Percentiles rank a stretch among this genome's conserved stretches.
phyloP scores from a whole-genome alignment of 2,113 vertebrate genomes.

The Gymnogyps californianus region DNA sequence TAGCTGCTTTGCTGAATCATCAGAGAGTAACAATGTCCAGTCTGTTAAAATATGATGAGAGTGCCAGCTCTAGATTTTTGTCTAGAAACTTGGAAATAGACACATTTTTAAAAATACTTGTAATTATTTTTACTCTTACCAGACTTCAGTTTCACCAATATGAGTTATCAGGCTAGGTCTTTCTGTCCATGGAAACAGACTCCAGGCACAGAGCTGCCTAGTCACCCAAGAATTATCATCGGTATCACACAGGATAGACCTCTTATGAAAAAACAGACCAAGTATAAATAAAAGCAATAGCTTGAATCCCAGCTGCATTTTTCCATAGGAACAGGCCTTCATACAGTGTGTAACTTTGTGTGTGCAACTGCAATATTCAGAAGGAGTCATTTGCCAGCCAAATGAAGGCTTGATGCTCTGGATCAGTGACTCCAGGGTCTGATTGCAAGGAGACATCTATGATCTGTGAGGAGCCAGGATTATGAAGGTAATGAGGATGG shows the following conservation, averaged over 20 bases:
- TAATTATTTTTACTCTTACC: neutral
- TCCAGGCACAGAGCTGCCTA: neutral
- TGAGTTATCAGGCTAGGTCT: neutral
- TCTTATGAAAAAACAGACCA: neutral
- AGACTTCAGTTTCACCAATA: neutral
- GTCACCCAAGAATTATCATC: neutral
- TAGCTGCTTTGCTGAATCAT: neutral
- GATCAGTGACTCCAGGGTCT: neutral
- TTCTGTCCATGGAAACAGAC: neutral
- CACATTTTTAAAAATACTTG: neutral
- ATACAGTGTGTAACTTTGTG: neutral
- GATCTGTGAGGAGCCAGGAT: neutral
- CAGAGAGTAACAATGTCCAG: neutral
- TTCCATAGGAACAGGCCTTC: neutral
- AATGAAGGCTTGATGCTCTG: neutral
- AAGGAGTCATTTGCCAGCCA: neutral
- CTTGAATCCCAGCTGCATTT: neutral
- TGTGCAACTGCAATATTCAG: neutral
- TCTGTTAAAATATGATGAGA: neutral
- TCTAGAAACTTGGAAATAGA: neutral
- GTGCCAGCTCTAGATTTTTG: neutral
- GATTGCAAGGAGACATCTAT: neutral
- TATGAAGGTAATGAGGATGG: neutral
- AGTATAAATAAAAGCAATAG: neutral
- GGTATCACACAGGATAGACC: neutral